phyloP scores from a whole-genome alignment of 2,797 vertebrate species.

The Melanotaenia boesemani region DNA sequence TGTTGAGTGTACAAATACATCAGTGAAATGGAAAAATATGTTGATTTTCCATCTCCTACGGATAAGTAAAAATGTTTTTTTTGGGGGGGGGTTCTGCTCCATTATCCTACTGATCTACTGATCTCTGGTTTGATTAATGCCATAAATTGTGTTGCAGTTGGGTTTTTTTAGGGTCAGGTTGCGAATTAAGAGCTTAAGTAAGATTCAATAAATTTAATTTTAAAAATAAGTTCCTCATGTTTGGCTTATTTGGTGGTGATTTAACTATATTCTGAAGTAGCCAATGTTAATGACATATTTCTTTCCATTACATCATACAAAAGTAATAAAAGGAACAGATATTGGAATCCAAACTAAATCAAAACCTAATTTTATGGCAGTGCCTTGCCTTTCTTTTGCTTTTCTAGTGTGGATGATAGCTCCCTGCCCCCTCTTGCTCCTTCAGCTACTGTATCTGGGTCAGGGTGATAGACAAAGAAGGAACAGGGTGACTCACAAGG shows the following conservation, averaged over 20 bases:
- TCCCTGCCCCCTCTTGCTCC: constrained; percentile 19
- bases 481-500: constrained; percentile 44
- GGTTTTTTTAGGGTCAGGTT: background rate
- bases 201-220: background rate
- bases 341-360: background rate
- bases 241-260: background rate
- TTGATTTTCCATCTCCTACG: background rate
- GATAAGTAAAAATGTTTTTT: background rate
- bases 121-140: background rate
- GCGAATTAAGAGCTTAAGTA: background rate
- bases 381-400: constrained; percentile 15
- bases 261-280: background rate
- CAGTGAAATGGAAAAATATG: too few relatives aligned
- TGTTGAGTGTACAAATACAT: too few relatives aligned
- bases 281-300: background rate
- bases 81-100: too few relatives aligned
- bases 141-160: background rate
- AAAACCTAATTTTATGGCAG: constrained; percentile 2
- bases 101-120: background rate
- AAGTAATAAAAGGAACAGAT: background rate
- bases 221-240: background rate
- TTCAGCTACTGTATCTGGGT: constrained; percentile 64
- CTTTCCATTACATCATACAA: background rate
- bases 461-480: constrained; percentile 52
- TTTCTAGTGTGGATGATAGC: constrained; percentile 32